A percentile compares a stretch with the other conserved stretches of the same genome.
Evolutionary conservation across 2,888 invertebrate species (phyloP).

Genomic region (Agrochola lota): DNA sequence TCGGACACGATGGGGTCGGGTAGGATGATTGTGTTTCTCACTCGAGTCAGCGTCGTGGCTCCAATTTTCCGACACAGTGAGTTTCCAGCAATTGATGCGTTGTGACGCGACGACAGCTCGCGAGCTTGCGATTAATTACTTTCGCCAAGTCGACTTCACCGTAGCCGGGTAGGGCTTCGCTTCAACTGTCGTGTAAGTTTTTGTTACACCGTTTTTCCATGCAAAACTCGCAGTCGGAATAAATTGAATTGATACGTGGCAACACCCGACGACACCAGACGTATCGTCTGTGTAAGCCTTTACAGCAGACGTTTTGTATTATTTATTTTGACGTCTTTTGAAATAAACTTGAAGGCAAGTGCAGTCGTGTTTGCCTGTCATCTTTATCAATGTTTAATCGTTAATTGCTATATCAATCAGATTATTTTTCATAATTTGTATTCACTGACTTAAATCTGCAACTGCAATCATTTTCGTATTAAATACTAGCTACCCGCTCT

Average conservation of each 20-base stretch:
- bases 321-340: conserved; percentile 51
- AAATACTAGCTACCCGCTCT: background rate
- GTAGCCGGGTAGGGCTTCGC: conserved; percentile 81
- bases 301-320: conserved; percentile 41
- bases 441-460: conserved; percentile 9
- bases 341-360: conserved; percentile 40
- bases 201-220: conserved; percentile 80
- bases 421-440: background rate
- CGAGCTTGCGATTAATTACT: conserved; percentile 86
- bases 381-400: conserved; percentile 38
- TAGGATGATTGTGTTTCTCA: conserved; percentile 79
- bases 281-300: conserved; percentile 45
- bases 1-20: conserved; percentile 55
- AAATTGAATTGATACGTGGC: conserved; percentile 69
- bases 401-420: conserved; percentile 13
- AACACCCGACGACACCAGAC: conserved; percentile 55
- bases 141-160: conserved; percentile 81
- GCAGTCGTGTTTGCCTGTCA: conserved; percentile 18
- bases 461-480: conserved; percentile 17
- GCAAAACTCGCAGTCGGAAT: conserved; percentile 67
- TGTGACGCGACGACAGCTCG: conserved; percentile 86
- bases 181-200: conserved; percentile 81
- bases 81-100: conserved; percentile 82
- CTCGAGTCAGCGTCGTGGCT: conserved; percentile 80
- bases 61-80: conserved; percentile 87